Evolutionary conservation across 1,140 invertebrate genomes (phyloP).

Genomic region (Phymastichus coffea): DNA sequence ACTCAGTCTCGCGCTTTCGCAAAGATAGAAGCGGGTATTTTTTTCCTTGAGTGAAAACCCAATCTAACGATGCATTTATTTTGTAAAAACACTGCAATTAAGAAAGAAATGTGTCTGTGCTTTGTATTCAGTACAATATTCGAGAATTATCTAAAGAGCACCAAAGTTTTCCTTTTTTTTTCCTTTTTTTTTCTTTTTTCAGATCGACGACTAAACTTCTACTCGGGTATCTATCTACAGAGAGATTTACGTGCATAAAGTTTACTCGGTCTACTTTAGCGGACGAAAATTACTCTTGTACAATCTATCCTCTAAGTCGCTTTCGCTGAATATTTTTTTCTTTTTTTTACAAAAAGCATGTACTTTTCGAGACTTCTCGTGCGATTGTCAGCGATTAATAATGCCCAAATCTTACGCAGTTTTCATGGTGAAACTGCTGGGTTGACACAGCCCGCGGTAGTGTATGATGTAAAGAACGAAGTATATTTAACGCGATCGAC

Average conservation of each 20-base stretch:
- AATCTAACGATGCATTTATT: too few relatives aligned
- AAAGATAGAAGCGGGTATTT: too few relatives aligned
- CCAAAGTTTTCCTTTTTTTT: conserved; percentile 39
- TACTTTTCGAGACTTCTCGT: conserved; percentile 16
- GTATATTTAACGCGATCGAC: too few relatives aligned
- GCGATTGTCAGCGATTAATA: neutral
- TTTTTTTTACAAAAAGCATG: conserved; percentile 1
- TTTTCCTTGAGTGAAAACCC: too few relatives aligned
- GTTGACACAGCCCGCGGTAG: too few relatives aligned
- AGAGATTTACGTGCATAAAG: conserved; percentile 21
- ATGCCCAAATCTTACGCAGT: neutral
- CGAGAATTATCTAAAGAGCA: conserved; percentile 45
- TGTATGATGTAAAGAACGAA: too few relatives aligned
- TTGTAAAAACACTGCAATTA: too few relatives aligned
- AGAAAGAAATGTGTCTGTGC: too few relatives aligned
- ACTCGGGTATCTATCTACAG: conserved; percentile 23
- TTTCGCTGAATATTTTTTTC: neutral
- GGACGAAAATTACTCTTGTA: conserved; percentile 9
- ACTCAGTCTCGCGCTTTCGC: too few relatives aligned
- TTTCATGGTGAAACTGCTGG: too few relatives aligned
- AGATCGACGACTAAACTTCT: conserved; percentile 22
- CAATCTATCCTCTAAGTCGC: conserved; percentile 4
- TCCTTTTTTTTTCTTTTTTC: conserved; percentile 5
- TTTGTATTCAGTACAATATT: conserved; percentile 18
- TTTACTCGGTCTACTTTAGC: conserved; percentile 17